Evolutionary conservation across 2,888 invertebrate species (phyloP), one percentile per base, ranked within the genome.

Genomic region (Bembecia ichneumoniformis): DNA sequence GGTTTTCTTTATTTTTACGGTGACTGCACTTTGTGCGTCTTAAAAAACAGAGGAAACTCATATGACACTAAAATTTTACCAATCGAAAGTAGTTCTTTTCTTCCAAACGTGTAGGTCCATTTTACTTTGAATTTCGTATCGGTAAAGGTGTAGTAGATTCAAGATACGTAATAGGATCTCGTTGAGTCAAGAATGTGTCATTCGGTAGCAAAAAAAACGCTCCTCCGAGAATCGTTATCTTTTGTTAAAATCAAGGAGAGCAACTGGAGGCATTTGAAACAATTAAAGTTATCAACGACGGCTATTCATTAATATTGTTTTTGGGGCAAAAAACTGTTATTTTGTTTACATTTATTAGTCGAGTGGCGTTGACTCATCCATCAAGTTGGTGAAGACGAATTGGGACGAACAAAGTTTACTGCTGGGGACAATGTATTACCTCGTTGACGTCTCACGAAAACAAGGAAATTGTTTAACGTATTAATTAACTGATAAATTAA

Each of bases 331-430:
- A 82, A 82, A 74, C 66, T 63, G 69, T 68, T 75, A 74, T 77
- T 82, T 83, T 86, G 86, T 86, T 86, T 84, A 86, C 82, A 77
- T 86, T 83, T 83, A 83, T 84, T 79, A 82, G 77, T 77, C 68
- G 69, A 81, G 79, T 77, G 79, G 72, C 64, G 76, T 68, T 62
- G 68, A 63, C 63, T 71, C 82, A 86, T 86, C 82, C 75, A 86
- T 86, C 84, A 83, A 73, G 66, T 48, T 56, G 66, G 62, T 60
- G 69, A 77, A 79, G 82, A 82, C 71, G 82, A 76, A 83, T 82
- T 74, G 74, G 71, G 58, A 55, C 54, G 59, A 59, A 53, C 62
- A 62, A 64, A 64, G 58, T 62, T 66, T 53, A 59, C 54, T 58
- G 52, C 53, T 50, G 55, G 51, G 45, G 51, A 58, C 58, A 53